A percentile compares a stretch with the other conserved stretches of the same genome.
Evolutionary conservation across 2,797 vertebrate genomes (phyloP).

Genomic region (Ficedula albicollis): DNA sequence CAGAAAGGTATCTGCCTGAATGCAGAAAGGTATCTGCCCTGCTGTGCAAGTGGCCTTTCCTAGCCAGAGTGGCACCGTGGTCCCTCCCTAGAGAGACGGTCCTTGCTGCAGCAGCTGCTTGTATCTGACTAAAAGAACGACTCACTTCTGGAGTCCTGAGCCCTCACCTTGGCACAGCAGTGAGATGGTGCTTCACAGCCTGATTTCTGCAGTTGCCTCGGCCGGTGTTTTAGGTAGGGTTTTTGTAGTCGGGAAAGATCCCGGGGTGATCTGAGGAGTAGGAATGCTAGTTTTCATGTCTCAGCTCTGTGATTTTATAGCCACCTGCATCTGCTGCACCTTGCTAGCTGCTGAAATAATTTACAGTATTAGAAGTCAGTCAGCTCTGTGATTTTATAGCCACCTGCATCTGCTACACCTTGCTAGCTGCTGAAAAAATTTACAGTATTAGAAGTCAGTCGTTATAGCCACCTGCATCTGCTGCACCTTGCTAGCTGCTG

Average conservation of each 20-base stretch:
- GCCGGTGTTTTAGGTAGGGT: background rate
- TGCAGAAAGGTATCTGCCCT: accelerated
- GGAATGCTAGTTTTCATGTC: background rate
- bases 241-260: background rate
- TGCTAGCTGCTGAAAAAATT: background rate
- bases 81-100: background rate
- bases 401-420: too few species aligned
- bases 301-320: background rate
- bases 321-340: background rate
- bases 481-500: background rate
- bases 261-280: background rate
- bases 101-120: background rate
- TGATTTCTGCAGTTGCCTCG: background rate
- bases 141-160: background rate
- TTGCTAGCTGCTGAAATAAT: background rate
- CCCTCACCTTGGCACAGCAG: too few species aligned
- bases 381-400: too few species aligned
- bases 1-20: background rate
- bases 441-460: background rate
- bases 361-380: too few species aligned
- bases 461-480: background rate
- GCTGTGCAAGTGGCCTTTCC: background rate
- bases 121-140: background rate
- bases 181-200: background rate
- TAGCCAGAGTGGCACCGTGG: background rate